Evolutionary conservation across 2,888 invertebrate genomes (phyloP).

Genomic region (Hydropsyche betteni): DNA sequence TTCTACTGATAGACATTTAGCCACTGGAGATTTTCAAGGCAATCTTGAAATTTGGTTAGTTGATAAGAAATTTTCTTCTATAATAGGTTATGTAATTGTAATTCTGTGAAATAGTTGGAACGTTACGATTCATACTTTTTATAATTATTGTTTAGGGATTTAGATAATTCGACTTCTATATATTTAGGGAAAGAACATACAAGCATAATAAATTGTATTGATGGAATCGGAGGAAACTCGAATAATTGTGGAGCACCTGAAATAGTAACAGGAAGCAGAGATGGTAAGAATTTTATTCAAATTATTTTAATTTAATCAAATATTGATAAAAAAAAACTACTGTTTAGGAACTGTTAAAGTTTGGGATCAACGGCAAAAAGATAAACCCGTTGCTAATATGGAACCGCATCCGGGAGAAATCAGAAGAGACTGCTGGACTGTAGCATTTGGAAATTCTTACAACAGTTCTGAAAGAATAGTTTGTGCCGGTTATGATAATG

Average conservation of each 20-base stretch:
- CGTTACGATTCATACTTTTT: neutral
- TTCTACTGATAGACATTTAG: conserved; percentile 80
- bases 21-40: conserved; percentile 91
- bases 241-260: conserved; percentile 92
- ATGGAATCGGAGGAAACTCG: conserved; percentile 86
- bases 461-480: conserved; percentile 86
- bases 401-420: conserved; percentile 75
- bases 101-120: conserved; percentile 4
- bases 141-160: conserved; percentile 68
- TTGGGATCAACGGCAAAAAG: conserved; percentile 94
- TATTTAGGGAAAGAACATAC: conserved; percentile 83
- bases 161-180: conserved; percentile 78
- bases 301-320: neutral
- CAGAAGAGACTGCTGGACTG: conserved; percentile 92
- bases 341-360: conserved; percentile 82
- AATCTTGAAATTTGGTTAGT: conserved; percentile 83
- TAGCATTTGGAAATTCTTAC: conserved; percentile 91
- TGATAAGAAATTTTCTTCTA: conserved; percentile 32
- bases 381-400: conserved; percentile 89
- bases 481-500: conserved; percentile 95
- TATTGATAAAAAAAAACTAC: neutral
- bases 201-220: conserved; percentile 89
- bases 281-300: conserved; percentile 68
- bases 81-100: neutral
- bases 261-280: conserved; percentile 91